A percentile compares a stretch with the other conserved stretches of the same genome.
These are phyloP conservation scores for Acropora tenuis DNA, from an alignment of 64 coral and sea anemone genomes.

Conservation along the genomic window DNA sequence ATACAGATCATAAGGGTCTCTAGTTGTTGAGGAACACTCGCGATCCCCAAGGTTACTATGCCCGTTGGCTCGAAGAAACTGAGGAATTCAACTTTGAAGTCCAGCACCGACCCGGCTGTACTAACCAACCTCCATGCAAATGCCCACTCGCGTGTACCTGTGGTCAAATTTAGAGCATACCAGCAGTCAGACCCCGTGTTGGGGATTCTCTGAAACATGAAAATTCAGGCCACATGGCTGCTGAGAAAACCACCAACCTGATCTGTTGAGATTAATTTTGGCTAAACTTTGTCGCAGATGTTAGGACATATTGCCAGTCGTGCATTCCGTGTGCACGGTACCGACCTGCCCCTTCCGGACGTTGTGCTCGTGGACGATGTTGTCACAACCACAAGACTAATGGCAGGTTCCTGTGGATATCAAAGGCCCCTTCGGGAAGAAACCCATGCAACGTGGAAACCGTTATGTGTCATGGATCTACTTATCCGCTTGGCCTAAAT, in stretches of 20 bases:
- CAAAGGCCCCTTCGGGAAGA: constrained; percentile 70
- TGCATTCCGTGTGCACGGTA: no score
- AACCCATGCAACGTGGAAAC: constrained; percentile 55
- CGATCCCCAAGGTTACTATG: constrained; percentile 55
- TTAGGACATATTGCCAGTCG: no score
- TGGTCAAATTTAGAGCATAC: no score
- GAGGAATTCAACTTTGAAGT: constrained; percentile 69
- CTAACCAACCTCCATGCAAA: constrained; percentile 43
- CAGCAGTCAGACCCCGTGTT: no score
- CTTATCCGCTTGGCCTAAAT: constrained; percentile 16
- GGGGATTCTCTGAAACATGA: constrained; percentile 41
- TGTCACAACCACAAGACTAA: no score
- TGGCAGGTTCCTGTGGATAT: not conserved
- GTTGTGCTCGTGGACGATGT: not conserved
- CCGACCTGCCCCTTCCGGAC: no score
- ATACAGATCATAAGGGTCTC: constrained; percentile 58
- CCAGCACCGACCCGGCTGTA: constrained; percentile 20
- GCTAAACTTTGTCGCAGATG: not conserved
- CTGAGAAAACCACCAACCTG: constrained; percentile 42
- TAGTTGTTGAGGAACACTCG: constrained; percentile 57
- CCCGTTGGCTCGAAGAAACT: constrained; percentile 55
- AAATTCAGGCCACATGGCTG: constrained; percentile 54
- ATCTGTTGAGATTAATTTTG: constrained; percentile 54
- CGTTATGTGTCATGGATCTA: constrained; percentile 55
- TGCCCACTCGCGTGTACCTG: constrained; percentile 10